Evolutionary conservation across 2,113 vertebrate species (phyloP).

Genomic region (Corythornis cristatus): DNA sequence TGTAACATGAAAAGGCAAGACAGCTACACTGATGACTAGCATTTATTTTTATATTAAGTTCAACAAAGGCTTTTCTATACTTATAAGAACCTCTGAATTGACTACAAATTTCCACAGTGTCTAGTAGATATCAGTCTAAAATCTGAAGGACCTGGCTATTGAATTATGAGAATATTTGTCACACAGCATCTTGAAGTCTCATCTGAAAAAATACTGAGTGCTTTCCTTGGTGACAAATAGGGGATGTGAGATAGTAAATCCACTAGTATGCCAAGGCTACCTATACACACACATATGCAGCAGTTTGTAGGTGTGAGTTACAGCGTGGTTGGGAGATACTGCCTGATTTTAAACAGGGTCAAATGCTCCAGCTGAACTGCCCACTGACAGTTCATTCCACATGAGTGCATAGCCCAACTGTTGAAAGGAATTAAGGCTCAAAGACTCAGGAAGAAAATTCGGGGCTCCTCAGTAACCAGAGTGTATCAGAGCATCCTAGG

Average conservation of each 20-base stretch:
- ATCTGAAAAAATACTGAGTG: not conserved
- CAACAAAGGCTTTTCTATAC: not conserved
- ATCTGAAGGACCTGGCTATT: not conserved
- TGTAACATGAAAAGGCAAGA: not conserved
- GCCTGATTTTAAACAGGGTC: not conserved
- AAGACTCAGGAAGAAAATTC: not conserved
- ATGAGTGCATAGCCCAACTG: not conserved
- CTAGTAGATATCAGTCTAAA: not conserved
- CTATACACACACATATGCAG: not conserved
- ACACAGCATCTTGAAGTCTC: not conserved
- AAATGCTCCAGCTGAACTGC: not conserved
- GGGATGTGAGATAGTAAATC: not conserved
- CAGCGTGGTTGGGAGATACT: not conserved
- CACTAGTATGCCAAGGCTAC: not conserved
- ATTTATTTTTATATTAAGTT: constrained; percentile 25
- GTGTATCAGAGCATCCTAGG: not conserved
- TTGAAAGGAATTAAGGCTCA: not conserved
- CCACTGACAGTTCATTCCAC: not conserved
- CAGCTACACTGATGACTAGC: not conserved
- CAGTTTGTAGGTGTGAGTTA: not conserved
- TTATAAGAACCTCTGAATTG: not conserved
- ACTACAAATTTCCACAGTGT: not conserved
- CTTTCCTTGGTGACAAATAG: not conserved
- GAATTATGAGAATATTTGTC: not conserved
- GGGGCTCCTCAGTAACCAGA: not conserved